Conservation (phyloP, 2,113 vertebrate species). For the Nesospiza acunhae region DNA sequence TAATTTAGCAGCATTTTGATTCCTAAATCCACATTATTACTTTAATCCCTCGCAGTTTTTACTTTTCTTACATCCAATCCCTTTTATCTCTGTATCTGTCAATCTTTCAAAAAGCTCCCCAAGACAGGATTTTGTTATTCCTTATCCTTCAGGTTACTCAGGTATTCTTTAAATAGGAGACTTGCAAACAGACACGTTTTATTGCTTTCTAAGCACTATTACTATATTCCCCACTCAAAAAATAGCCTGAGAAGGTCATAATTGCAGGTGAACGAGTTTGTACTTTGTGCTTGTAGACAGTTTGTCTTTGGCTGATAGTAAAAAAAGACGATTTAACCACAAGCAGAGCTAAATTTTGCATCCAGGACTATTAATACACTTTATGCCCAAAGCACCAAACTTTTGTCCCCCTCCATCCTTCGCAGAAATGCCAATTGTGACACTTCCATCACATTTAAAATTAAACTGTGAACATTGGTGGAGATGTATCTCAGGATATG, state of each 20-base stretch:
- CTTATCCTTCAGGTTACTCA: background rate
- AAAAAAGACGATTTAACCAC: background rate
- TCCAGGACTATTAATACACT: background rate
- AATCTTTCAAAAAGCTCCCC: background rate
- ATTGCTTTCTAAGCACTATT: background rate
- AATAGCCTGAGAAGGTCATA: background rate
- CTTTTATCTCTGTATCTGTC: background rate
- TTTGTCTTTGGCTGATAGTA: background rate
- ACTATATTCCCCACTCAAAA: background rate
- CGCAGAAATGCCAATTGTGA: accelerated
- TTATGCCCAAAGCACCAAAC: background rate
- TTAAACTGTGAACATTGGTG: background rate
- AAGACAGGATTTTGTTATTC: background rate
- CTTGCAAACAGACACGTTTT: background rate
- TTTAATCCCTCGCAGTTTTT: background rate
- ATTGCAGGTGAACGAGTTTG: background rate
- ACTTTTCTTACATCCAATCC: background rate
- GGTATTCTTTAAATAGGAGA: background rate
- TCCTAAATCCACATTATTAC: background rate
- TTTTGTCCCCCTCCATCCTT: background rate
- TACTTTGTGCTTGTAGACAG: background rate
- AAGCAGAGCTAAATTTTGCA: background rate
- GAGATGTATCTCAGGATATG: background rate
- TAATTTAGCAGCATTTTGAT: background rate
- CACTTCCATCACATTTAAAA: background rate